A percentile compares a stretch with the other conserved stretches of the same genome.
Conservation (phyloP, 2,888 invertebrate species). For the Cheilosia soror region DNA sequence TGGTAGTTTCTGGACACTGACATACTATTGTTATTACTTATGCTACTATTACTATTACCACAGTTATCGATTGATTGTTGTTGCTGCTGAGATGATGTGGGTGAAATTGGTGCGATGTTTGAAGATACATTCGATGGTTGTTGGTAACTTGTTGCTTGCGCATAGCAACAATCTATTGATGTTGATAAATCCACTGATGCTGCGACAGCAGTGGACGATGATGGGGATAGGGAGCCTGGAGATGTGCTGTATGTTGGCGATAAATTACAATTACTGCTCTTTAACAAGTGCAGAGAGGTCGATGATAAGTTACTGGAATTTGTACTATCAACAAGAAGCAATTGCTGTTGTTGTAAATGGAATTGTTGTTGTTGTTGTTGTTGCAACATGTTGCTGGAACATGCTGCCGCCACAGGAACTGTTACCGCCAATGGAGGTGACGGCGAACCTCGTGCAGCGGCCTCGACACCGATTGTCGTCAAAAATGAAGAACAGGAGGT, state of each 20-base stretch:
- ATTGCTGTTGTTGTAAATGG: slow-evolving; percentile 83
- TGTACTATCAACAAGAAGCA: slow-evolving; percentile 77
- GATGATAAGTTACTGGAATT: slow-evolving; percentile 77
- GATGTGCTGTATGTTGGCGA: slow-evolving; percentile 54
- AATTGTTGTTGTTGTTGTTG: slow-evolving; percentile 83
- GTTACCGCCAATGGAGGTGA: slow-evolving; percentile 80
- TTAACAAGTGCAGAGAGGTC: slow-evolving; percentile 78
- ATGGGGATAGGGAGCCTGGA: slow-evolving; percentile 23
- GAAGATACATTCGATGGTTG: slow-evolving; percentile 58
- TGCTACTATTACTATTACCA: slow-evolving; percentile 76
- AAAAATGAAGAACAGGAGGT: slow-evolving; percentile 68
- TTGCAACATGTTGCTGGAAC: slow-evolving; percentile 80
- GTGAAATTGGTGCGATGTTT: slow-evolving; percentile 10
- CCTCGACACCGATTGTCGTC: slow-evolving; percentile 64
- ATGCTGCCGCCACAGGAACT: slow-evolving; percentile 77
- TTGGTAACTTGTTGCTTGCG: slow-evolving; percentile 70
- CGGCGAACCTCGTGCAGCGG: slow-evolving; percentile 72
- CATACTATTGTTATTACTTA: slow-evolving; percentile 71
- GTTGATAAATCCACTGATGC: slow-evolving; percentile 47
- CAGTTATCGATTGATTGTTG: slow-evolving; percentile 76
- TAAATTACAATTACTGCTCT: slow-evolving; percentile 75
- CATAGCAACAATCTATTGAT: slow-evolving; percentile 77
- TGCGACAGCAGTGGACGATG: slow-evolving; percentile 49
- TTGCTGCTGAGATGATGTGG: slow-evolving; percentile 48
- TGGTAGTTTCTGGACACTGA: slow-evolving; percentile 72